These are phyloP conservation scores for Rhinoraja longicauda DNA, from an alignment of 2,797 vertebrate species.

Conservation along the genomic window DNA sequence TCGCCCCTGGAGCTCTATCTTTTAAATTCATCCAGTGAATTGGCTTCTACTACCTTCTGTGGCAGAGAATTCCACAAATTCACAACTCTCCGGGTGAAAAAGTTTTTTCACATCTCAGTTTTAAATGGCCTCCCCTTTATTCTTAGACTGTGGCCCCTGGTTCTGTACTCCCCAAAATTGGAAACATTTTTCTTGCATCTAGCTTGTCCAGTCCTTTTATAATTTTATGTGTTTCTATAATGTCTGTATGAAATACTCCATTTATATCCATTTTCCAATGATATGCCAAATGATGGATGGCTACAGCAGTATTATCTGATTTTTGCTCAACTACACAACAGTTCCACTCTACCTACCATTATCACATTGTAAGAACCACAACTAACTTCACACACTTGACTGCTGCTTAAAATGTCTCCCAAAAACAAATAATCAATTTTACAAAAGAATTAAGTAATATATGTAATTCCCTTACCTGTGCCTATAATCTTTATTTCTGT, in stretches of 20 bases:
- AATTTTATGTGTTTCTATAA: no score
- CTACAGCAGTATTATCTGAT: neutral
- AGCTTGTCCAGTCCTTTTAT: no score
- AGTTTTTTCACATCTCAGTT: no score
- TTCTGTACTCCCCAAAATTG: no score
- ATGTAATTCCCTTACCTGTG: constrained; percentile 85
- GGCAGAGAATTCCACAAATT: no score
- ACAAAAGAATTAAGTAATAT: neutral
- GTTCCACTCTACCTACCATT: constrained; percentile 15
- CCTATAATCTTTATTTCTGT: constrained; percentile 99
- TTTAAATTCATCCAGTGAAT: no score
- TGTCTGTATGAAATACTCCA: constrained; percentile 50
- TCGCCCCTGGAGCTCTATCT: no score
- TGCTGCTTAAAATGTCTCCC: neutral
- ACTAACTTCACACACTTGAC: neutral
- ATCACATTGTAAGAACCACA: neutral
- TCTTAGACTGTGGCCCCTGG: no score
- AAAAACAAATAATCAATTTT: constrained; percentile 9
- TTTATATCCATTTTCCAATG: constrained; percentile 48
- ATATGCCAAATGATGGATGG: constrained; percentile 40
- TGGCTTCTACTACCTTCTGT: no score
- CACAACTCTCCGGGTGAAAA: no score
- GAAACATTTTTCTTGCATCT: no score
- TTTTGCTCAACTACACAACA: neutral
- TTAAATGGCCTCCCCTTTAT: no score